Conservation (phyloP, 2,888 invertebrate species). For the Dysmachus trigonus region DNA sequence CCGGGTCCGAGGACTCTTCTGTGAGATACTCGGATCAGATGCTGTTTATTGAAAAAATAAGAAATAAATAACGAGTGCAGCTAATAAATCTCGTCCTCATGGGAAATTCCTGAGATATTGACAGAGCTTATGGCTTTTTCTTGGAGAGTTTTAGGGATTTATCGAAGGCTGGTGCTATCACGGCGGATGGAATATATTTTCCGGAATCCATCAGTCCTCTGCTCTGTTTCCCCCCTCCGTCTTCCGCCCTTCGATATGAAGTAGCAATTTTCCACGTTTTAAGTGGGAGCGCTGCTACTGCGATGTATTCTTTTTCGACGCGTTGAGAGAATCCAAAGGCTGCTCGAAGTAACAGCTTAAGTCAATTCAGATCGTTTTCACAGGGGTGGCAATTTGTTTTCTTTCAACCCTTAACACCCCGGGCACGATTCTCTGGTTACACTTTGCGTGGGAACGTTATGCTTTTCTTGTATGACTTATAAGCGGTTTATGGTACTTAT, state of each 20-base stretch:
- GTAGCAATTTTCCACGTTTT: background rate
- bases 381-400: background rate
- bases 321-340: background rate
- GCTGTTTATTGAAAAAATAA: background rate
- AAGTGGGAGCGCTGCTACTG: background rate
- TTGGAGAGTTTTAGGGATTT: background rate
- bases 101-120: background rate
- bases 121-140: background rate
- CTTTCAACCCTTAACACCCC: background rate
- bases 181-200: background rate
- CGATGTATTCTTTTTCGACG: background rate
- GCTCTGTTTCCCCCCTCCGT: background rate
- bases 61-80: too few relatives aligned
- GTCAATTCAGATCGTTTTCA: background rate
- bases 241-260: background rate
- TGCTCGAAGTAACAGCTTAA: background rate
- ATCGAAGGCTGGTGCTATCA: background rate
- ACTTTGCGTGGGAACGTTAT: background rate
- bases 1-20: background rate
- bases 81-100: background rate
- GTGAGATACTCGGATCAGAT: background rate
- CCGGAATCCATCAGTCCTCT: background rate
- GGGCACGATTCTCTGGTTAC: background rate
- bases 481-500: background rate
- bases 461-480: background rate